Evolutionary conservation across 2,797 vertebrate genomes (phyloP).

Genomic region (Microchirus variegatus): DNA sequence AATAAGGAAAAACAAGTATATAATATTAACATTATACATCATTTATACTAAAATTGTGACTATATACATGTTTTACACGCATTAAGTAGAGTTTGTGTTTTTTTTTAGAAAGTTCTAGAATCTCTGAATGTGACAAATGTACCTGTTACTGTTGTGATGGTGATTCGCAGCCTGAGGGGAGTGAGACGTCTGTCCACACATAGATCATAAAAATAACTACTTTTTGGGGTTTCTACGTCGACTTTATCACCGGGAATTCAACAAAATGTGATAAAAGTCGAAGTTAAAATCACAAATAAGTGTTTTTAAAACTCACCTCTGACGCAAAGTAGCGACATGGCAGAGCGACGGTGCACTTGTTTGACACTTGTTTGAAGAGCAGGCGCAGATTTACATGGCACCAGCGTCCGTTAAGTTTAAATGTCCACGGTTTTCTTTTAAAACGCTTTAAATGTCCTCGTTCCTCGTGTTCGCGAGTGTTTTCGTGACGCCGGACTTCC

Average conservation of each 20-base stretch:
- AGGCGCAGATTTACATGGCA: conserved; percentile 58
- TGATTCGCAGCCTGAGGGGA: too few species aligned
- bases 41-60: too few species aligned
- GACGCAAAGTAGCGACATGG: conserved; percentile 85
- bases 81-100: too few species aligned
- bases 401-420: conserved; percentile 19
- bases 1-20: background rate
- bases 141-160: too few species aligned
- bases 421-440: too few species aligned
- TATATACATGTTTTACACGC: too few species aligned
- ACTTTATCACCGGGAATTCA: background rate
- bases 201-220: too few species aligned
- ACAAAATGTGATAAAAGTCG: background rate
- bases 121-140: too few species aligned
- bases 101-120: too few species aligned
- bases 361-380: conserved; percentile 44
- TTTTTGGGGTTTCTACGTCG: background rate
- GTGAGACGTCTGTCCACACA: too few species aligned
- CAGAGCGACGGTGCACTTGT: conserved; percentile 59
- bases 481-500: conserved; percentile 26
- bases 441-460: background rate
- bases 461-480: conserved; percentile 27
- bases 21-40: too few species aligned
- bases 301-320: conserved; percentile 69
- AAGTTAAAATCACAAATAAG: too few species aligned